Conservation (phyloP, 2,113 vertebrate species). For the Gallinago media region DNA sequence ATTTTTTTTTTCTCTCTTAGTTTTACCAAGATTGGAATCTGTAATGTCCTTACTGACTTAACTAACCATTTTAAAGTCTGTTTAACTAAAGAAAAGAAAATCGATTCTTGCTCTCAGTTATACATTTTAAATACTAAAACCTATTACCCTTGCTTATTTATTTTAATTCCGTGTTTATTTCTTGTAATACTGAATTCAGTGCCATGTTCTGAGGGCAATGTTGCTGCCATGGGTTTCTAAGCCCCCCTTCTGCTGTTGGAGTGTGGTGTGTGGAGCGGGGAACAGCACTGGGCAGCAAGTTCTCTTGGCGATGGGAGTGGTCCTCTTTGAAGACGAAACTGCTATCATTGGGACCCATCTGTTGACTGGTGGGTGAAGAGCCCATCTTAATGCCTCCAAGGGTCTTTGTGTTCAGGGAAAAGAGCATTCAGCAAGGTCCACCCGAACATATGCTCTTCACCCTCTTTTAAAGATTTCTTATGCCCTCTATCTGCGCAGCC, state of each 20-base stretch:
- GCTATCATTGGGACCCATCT: neutral
- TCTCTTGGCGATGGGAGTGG: too few relatives aligned
- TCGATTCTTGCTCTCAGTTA: neutral
- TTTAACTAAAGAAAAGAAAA: neutral
- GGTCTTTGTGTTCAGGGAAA: neutral
- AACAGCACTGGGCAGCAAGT: too few relatives aligned
- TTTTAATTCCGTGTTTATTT: neutral
- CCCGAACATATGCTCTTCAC: fast-evolving
- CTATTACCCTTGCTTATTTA: neutral
- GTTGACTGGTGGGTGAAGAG: neutral
- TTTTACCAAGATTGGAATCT: neutral
- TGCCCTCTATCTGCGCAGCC: neutral
- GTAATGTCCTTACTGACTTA: neutral
- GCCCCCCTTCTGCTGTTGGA: neutral
- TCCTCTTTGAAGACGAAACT: neutral
- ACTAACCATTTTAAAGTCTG: neutral
- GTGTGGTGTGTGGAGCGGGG: neutral
- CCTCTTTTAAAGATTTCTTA: neutral
- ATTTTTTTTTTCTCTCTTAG: neutral
- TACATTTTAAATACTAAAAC: neutral
- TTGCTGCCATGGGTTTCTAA: neutral
- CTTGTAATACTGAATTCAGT: neutral
- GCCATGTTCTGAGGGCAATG: fast-evolving
- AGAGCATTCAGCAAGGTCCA: neutral
- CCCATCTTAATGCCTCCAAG: too few relatives aligned